phyloP scores from a whole-genome alignment of 2,888 invertebrate genomes.

The Ectemnius continuus region DNA sequence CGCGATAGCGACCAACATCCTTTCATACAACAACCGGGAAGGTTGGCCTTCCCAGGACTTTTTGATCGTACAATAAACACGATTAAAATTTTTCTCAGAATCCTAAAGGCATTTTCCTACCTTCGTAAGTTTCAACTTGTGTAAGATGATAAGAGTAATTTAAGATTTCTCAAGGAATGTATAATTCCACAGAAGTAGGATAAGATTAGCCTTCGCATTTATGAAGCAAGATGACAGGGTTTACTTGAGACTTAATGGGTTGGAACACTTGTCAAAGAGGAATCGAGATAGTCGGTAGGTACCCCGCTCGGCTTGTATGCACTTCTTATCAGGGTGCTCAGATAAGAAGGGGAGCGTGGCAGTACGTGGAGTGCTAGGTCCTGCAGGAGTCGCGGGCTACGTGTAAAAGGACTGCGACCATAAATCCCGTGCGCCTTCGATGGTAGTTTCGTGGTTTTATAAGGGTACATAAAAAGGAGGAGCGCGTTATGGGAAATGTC shows the following conservation, averaged over 20 bases:
- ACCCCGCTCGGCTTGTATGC: background rate
- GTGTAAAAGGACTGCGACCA: slow-evolving; percentile 20
- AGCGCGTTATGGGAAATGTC: slow-evolving; percentile 66
- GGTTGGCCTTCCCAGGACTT: background rate
- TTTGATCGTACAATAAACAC: no score
- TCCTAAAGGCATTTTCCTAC: no score
- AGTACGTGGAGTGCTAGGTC: slow-evolving; percentile 1
- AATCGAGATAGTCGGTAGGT: no score
- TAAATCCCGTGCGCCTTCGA: slow-evolving; percentile 49
- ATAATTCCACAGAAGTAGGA: no score
- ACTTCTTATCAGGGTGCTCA: slow-evolving; percentile 13
- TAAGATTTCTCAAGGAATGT: no score
- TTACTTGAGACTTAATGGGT: no score
- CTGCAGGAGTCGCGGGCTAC: slow-evolving; percentile 20
- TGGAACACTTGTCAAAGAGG: no score
- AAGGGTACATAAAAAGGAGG: slow-evolving; percentile 36
- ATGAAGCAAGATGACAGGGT: no score
- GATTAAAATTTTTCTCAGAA: no score
- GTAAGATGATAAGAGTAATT: no score
- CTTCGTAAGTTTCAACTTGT: no score
- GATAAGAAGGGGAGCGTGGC: slow-evolving; percentile 11
- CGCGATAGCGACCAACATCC: background rate
- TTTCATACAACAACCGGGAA: background rate
- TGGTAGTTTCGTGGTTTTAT: slow-evolving; percentile 57
- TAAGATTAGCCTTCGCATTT: no score